These are phyloP conservation scores for Linyphia triangularis DNA, from an alignment of 2,888 invertebrate genomes.

Conservation along the genomic window DNA sequence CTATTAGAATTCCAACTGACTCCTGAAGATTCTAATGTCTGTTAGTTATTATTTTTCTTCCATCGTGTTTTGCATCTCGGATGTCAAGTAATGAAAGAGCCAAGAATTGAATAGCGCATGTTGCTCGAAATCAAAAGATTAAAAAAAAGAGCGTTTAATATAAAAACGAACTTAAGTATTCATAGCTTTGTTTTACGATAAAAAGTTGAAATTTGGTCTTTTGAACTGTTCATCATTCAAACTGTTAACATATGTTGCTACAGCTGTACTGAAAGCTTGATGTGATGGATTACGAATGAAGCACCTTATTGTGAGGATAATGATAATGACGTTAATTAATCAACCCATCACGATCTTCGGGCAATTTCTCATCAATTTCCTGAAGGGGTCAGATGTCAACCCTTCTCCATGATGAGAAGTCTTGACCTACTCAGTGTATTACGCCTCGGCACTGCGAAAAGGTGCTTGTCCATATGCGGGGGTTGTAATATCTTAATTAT, in stretches of 20 bases:
- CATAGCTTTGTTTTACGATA: slow-evolving; percentile 45
- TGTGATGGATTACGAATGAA: slow-evolving; percentile 16
- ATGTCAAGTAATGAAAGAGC: too few species aligned
- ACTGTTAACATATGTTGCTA: slow-evolving; percentile 22
- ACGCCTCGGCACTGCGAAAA: slow-evolving; percentile 13
- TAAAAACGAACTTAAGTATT: slow-evolving; percentile 36
- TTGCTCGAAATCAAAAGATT: neutral
- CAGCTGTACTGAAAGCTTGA: neutral
- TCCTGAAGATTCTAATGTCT: neutral
- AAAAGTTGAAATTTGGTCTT: neutral
- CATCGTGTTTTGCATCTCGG: too few species aligned
- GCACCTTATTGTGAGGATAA: slow-evolving; percentile 33
- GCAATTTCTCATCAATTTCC: slow-evolving; percentile 46
- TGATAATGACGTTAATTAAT: slow-evolving; percentile 54
- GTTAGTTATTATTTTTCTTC: too few species aligned
- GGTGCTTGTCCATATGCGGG: slow-evolving; percentile 36
- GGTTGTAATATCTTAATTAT: slow-evolving; percentile 59
- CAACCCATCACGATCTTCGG: slow-evolving; percentile 44
- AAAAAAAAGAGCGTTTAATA: neutral
- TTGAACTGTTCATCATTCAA: neutral
- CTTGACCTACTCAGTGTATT: slow-evolving; percentile 44
- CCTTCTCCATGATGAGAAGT: slow-evolving; percentile 18
- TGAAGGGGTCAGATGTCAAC: slow-evolving; percentile 11
- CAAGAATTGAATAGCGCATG: too few species aligned
- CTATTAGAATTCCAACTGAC: neutral